Base-by-base conservation (phyloP, 2,113 vertebrate genomes). In the Antigone vipio region DNA sequence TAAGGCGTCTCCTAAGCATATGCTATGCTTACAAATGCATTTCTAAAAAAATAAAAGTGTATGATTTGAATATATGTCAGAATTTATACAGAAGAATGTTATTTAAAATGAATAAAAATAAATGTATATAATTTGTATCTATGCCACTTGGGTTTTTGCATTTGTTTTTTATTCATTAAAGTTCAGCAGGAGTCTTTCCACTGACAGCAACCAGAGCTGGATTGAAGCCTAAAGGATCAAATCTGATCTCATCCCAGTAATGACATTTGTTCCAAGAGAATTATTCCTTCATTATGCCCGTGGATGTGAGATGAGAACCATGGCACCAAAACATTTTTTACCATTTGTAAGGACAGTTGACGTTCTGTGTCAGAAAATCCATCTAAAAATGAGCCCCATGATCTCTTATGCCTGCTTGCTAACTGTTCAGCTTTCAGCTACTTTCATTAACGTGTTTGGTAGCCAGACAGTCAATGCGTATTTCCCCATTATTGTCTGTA, bases 81-180 rank as follows among this genome's bases (percentile, higher is more conserved):
- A 98, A 98, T 98, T 98, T 98, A 98, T 98, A 98, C 97, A 89
- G 95, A 97, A 98, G 98, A 98, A 98, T 98, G 98, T 98, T 98
- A 98, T 98, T 98, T 98, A 98, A 98, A 98, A 98, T 96, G 95
- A 98, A 97, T 98, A 98, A 97, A 97, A 98, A 98, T 98, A 98
- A 98, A 98, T 98, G 98, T 98, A 98, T 98, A 98, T 98, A 98
- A 98, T 98, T 98, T 98, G 98, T 98, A 98, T 94, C 96, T 97
- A 96, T 96, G 96, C 87, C 94, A 96, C 73, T 92, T 95, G 96
- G 73, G 80, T 89, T 75, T 96, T 97, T 97, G 95, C 67, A n/a
- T 98, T 97, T 95, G 72, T 96, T 81, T 96, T 83, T 49, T 95
- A 38, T 89, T 89, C 74, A 72, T 32, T 90, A 6, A 67, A 58